A percentile compares a stretch with the other conserved stretches of the same genome.
These are phyloP conservation scores for Epistrophella euchroma DNA, from an alignment of 2,888 invertebrate genomes.

Conservation along the genomic window DNA sequence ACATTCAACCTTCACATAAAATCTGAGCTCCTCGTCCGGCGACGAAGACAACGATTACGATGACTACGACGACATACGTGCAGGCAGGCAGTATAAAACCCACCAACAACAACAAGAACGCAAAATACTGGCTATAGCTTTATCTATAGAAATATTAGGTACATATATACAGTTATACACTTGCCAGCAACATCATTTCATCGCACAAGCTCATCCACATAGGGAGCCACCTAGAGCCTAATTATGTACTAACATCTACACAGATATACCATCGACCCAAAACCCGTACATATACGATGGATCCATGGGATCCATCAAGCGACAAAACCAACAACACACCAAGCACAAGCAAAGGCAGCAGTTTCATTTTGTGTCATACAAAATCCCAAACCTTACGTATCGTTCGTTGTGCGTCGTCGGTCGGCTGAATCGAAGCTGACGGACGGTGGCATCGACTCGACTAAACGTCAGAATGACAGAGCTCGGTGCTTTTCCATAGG, in stretches of 20 bases:
- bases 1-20: conserved; percentile 73
- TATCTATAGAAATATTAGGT: conserved; percentile 12
- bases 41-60: conserved; percentile 48
- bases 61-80: conserved; percentile 58
- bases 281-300: conserved; percentile 68
- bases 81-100: conserved; percentile 67
- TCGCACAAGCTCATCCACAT: conserved; percentile 69
- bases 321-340: conserved; percentile 58
- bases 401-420: no score
- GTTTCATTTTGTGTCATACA: conserved; percentile 69
- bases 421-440: neutral
- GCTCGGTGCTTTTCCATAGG: conserved; percentile 69
- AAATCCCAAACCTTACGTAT: conserved; percentile 63
- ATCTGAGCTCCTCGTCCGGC: conserved; percentile 63
- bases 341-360: conserved; percentile 71
- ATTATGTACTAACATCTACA: conserved; percentile 61
- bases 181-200: conserved; percentile 69
- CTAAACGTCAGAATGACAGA: conserved; percentile 47
- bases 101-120: conserved; percentile 58
- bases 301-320: conserved; percentile 74
- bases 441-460: conserved; percentile 31
- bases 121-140: conserved; percentile 45
- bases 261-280: conserved; percentile 72
- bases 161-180: conserved; percentile 60
- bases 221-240: conserved; percentile 74